Base-by-base conservation (phyloP, 2,888 invertebrate genomes). In the Aplocera efformata region DNA sequence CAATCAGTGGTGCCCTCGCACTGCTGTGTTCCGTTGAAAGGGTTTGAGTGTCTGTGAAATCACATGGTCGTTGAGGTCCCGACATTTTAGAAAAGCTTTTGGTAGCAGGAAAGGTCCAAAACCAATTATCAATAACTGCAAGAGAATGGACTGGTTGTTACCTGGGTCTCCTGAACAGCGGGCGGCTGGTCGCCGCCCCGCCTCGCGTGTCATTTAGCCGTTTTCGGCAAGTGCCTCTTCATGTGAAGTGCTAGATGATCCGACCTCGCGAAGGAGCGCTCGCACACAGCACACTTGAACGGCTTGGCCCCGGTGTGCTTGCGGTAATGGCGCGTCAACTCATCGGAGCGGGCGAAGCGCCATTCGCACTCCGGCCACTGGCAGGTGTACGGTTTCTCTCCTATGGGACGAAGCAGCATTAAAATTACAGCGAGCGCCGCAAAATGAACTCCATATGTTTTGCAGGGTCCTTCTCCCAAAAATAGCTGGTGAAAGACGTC, bases 291-390 rank as follows among this genome's bases (percentile, higher is more conserved):
- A 76, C 98, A 98, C 79, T 98, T 97, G 91, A 98, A 98, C 20
- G 98, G 98, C 79, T 98, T 98, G 44, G 97, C 97, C 21, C 98
- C 98, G 0, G 98, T 98, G 88, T 98, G 98, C 84, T 98, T 98
- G 69, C 98, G 92, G 89, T 97, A 98, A 80, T 98, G 98, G 60
- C 98, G 94, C 44, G 98, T 98, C 74, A 98, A 88, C 88, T 98
- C 98, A 88, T 98, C 98, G 29, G 97, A 97, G 47, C 98, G 91
- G 41, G 98, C 98, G 79, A 98, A 98, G 68, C 98, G 91, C 98
- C 98, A 98, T 74, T 97, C 97, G 88, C 98, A 98, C 72, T 98
- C 98, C 31, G 97, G 96, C 98, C 98, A 98, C 75, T 96, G 96
- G 88, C 98, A 98, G 73, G 96, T 96, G 89, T 98, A 98, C 55